Evolutionary conservation across 92 coral and sea anemone species (phyloP), one percentile per base, ranked within the genome.

Genomic region (Plumapathes pennacea): DNA sequence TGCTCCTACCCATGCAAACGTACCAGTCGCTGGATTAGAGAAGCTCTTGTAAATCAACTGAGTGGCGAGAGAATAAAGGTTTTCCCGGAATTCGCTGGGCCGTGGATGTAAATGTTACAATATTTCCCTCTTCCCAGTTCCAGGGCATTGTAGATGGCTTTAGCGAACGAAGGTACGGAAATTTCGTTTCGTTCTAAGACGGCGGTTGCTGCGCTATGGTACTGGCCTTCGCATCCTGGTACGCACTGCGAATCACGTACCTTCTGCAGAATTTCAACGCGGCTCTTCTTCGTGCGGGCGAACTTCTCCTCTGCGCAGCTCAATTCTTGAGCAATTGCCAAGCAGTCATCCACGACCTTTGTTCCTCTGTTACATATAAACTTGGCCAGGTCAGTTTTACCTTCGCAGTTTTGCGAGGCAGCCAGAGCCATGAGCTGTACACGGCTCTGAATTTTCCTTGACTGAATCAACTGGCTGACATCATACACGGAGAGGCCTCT

Each of bases 1-100:
- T 13, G 69, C 77, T 1, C 59, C 69, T 11, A 58, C 61, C 77
- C 77, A 70, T 7, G 77, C 77, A 59, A 70, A 70, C 10, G 77
- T 70, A 10, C 66, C 65, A 25, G 77, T 70, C 4, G 68, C 69
- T 27, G 77, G 77, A 59, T 57, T 70, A 27, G 45, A 33, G 32
- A 69, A 69, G 13, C 67, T 21, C 2, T 42, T 13, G 4, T 28
- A 69, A 13, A 67, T 54, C 11, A 22, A 10, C 28, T 54, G 4
- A 67, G 52, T 14, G 75, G 64, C 14, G 62, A 25, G 22, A 67
- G 19, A 28, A 72, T 15, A 7, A 72, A 62, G 1, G 72, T 50
- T 51, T 72, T 72, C 3, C 80, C 74, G 46, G 50, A 54, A 22
- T 74, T 74, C 14, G 81, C 54, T 1, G 60, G 66, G 10, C 60